Evolutionary conservation across 2,888 invertebrate genomes (phyloP), one percentile per base, ranked within the genome.

Genomic region (Rhamnusium bicolor): DNA sequence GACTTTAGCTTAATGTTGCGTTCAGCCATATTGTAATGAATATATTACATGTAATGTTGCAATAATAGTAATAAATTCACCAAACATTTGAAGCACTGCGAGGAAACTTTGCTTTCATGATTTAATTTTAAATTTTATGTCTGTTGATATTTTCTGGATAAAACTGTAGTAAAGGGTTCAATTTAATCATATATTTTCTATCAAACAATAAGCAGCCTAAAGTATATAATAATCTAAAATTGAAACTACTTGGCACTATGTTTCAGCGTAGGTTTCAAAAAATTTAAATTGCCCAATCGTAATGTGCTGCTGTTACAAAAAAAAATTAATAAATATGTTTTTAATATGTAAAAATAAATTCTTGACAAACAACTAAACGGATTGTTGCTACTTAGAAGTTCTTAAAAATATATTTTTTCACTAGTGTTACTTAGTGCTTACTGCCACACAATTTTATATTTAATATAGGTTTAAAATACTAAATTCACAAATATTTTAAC

Each of bases 11-110:
- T 86, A 4, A 80, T 66, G 62, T 54, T 73, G 49, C 77, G 75
- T 63, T 85, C 85, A 69, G 85, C 84, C 85, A 85, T 85, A 60
- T 74, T 79, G 68, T 54, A 71, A 49, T 56, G 19, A 4, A 56
- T 51, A 19, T 54, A 19, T 60, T 62, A 65, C 63, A 63, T 71
- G 74, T 51, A 68, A 47, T 58, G 67, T 58, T 72, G 61, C 29
- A 53, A 29, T 66, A 62, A 51, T 53, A 54, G 61, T 70, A 69
- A 68, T 56, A 49, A 62, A 56, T 76, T 75, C 73, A 71, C 67
- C 24, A 62, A 62, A 69, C 77, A 79, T 79, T 72, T 73, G 71
- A 65, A 49, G 46, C 58, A 71, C 61, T 66, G 60, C 71, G 46
- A 53, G 51, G 16, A 56, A 68, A 56, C 53, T 51, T 65, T 19